Evolutionary conservation across 2,888 invertebrate genomes (phyloP), one percentile per base, ranked within the genome.

Genomic region (Spilarctia lutea): DNA sequence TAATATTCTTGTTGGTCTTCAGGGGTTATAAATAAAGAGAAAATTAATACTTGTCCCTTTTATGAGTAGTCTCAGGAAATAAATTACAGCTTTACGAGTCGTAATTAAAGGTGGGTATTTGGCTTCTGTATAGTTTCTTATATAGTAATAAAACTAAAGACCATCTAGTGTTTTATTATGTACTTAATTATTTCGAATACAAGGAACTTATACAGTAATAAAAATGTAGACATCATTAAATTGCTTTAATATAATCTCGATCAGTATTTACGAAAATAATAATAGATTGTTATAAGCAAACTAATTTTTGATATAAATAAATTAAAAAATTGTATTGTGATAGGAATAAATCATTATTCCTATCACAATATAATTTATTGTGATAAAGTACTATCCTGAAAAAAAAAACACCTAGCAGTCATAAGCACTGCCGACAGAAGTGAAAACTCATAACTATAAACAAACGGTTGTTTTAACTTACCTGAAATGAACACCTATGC

Each of bases 31-130:
- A 56, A 69, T n/a, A n/a, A 69, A 56, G 33, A 56, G 33, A 68
- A 68, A 33, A 33, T 33, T 69, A 81, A 76, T 76, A 81, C 79
- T 74, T 77, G 75, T 77, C 76, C 63, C 39, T 71, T 72, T 66
- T 75, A 56, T 71, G 68, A 78, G 71, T 69, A 52, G 75, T 78
- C 75, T 73, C 52, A 66, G n/a, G 68, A 73, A 72, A 86, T 86
- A 85, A 82, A 86, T 85, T 81, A 82, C 72, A 82, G 74, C 80
- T 77, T 85, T 82, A 86, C 78, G 83, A 80, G 79, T 71, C 56
- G 74, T 81, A 85, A 85, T 86, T 85, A 86, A 83, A 75, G 69
- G 74, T 71, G 76, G 81, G 76, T 80, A 77, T 80, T 81, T 77
- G 79, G 75, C 76, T 78, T 84, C 80, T 80, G 81, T 76, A 70